Evolutionary conservation across 2,113 vertebrate genomes (phyloP), one percentile per base, ranked within the genome.

Genomic region (Campylomormyrus numenius): DNA sequence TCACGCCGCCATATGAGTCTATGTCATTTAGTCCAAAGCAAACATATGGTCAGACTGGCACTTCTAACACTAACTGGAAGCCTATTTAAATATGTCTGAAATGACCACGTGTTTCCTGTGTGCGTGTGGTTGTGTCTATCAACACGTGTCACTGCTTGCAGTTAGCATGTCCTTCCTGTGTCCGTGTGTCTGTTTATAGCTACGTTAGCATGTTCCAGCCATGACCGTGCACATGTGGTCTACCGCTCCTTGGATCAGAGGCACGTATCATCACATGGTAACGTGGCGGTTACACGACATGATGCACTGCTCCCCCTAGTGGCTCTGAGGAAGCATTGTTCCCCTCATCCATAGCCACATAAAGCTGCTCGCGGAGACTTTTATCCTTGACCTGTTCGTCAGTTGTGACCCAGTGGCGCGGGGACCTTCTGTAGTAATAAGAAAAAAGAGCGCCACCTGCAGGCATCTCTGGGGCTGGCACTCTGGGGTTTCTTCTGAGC

Each of bases 151-250:
- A 6, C 45, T 53, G 85, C 27, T 27, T 87, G 45, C 49, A 85
- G 35, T 84, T 84, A 84, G 35, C 42, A 46, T 46, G 35, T 74
- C 10, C 66, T 74, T 35, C 66, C 27, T 35, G 31, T 35, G 66
- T 35, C 87, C 53, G 58, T 91, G 35, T 56, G 87, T 92, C 50
- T 52, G 89, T 92, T 74, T 89, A 89, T 52, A 62, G 88, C 90
- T 88, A 91, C 17, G 0, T 85, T 80, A 58, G 31, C 27, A 56
- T 27, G 0, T 50, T 88, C 88, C 48, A 45, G 58, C 31, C 42
- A 77, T 52, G 53, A 52, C 27, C 45, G 74, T 15, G 31, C 77
- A 45, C 13, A 31, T 17, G 77, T 7, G 1, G 31, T 83, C 7
- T 83, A 2, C 77, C 2, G 15, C 31, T 42, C 77, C 19, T 39